Base-by-base conservation (phyloP, 2,797 vertebrate species). In the Caiman crocodilus region DNA sequence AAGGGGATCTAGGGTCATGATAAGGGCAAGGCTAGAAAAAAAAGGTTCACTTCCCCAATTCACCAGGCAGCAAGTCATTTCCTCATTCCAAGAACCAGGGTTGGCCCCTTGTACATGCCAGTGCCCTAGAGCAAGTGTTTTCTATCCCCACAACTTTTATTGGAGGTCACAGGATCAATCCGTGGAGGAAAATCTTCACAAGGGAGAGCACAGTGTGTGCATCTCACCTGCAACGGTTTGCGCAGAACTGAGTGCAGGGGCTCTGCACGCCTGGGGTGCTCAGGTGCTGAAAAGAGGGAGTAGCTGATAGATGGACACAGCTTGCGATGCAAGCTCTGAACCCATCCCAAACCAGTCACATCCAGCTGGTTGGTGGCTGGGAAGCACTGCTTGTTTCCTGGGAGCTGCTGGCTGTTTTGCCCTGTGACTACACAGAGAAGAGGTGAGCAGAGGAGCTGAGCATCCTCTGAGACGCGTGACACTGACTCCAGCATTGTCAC, bases 171-270 rank as follows among this genome's bases (percentile, higher is more conserved):
- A 76, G 60, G 76, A 18, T n/a, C 30, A 14, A 21, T 1, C 32
- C 9, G 79, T 23, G 2, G 84, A 67, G 8, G 10, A 67, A 85
- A 13, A 82, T 28, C 0, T 0, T 3, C 69, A 42, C 0, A 0
- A 16, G 59, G 74, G 15, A 28, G 30, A 81, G 77, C 17, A 0
- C 0, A 20, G 59, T 67, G 4, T 0, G 0, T 32, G 79, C 78
- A 14, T 17, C 63, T 50, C 71, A 55, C 42, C 64, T 65, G 4
- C 30, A 65, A 65, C n/a, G n/a, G n/a, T 65, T 25, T 30, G n/a
- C 64, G 11, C 64, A 1, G 8, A 15, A 65, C n/a, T n/a, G 30
- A 30, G 18, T n/a, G 30, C 15, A 16, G 9, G 30, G 64, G n/a
- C 17, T 65, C 15, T 23, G 6, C 23, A 23, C 5, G 60, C 64